Evolutionary conservation across 2,113 vertebrate species (phyloP).

Genomic region (Cyanoramphus novaezelandiae): DNA sequence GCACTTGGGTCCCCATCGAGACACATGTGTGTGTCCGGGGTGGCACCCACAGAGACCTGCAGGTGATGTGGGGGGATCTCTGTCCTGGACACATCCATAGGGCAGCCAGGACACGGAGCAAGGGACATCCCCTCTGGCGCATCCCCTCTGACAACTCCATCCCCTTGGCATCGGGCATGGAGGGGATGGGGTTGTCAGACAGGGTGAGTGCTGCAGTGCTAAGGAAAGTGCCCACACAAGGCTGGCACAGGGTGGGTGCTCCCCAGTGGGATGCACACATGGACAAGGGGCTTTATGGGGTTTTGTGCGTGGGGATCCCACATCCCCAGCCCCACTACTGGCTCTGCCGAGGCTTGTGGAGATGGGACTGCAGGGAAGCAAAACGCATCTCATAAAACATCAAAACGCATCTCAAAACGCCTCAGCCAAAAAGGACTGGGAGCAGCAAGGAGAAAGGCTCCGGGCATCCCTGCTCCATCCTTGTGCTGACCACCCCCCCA

Average conservation of each 20-base stretch:
- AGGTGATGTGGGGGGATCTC: not conserved
- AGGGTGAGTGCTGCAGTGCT: not conserved
- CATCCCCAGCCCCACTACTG: too few relatives aligned
- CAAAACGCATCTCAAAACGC: not conserved
- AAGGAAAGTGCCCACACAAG: not conserved
- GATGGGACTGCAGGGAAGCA: not conserved
- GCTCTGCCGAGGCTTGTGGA: rapidly evolving
- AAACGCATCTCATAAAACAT: not conserved
- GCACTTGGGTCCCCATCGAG: rapidly evolving
- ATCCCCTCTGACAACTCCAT: too few relatives aligned
- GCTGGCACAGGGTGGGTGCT: not conserved
- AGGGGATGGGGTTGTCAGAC: not conserved
- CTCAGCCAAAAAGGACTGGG: not conserved
- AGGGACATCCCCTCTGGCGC: not conserved
- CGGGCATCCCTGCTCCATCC: rapidly evolving
- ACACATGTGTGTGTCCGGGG: rapidly evolving
- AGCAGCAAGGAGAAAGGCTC: not conserved
- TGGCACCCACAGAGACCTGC: not conserved
- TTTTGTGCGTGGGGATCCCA: rapidly evolving
- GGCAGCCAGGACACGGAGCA: not conserved
- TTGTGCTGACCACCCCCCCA: rapidly evolving
- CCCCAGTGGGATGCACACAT: rapidly evolving
- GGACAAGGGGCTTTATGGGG: not conserved
- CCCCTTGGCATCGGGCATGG: rapidly evolving
- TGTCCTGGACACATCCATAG: not conserved